These are phyloP conservation scores for Thecocarcelia acutangulata DNA, from an alignment of 2,888 invertebrate species.

Conservation along the genomic window DNA sequence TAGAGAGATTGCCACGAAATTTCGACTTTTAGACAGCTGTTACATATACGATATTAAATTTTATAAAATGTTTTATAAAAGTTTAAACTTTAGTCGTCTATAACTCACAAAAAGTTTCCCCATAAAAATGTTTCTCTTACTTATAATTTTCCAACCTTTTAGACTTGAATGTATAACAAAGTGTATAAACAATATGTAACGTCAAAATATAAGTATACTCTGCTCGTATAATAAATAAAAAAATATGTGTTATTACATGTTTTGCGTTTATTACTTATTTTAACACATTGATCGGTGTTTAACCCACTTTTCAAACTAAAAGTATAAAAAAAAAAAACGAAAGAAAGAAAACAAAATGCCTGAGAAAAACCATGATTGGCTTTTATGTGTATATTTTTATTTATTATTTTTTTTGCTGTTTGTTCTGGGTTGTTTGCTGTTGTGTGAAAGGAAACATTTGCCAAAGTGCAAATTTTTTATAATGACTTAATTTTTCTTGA, in stretches of 20 bases:
- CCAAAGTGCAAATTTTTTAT: constrained; percentile 67
- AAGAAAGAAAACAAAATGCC: not conserved
- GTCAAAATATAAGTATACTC: constrained; percentile 19
- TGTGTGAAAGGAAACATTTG: constrained; percentile 67
- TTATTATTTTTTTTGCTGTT: not conserved
- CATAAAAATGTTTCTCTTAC: not conserved
- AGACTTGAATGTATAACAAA: constrained; percentile 8
- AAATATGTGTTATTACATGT: constrained; percentile 59
- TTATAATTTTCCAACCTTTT: constrained; percentile 18
- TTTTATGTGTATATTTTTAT: constrained; percentile 11
- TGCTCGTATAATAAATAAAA: constrained; percentile 30
- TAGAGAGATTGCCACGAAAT: too few relatives aligned
- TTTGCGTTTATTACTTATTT: constrained; percentile 61
- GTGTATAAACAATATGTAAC: constrained; percentile 30
- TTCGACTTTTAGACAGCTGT: too few relatives aligned
- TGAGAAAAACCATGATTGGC: constrained; percentile 32
- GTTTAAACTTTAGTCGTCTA: constrained; percentile 8
- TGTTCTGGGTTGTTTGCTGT: constrained; percentile 14
- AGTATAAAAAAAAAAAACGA: constrained; percentile 1
- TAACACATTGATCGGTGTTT: constrained; percentile 64
- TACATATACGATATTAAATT: too few relatives aligned
- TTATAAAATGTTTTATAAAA: too few relatives aligned
- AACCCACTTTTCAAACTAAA: constrained; percentile 58
- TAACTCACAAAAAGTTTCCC: not conserved
- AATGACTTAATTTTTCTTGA: constrained; percentile 69